Evolutionary conservation across 2,888 invertebrate genomes (phyloP).

Genomic region (Scrobipalpa atriplicella): DNA sequence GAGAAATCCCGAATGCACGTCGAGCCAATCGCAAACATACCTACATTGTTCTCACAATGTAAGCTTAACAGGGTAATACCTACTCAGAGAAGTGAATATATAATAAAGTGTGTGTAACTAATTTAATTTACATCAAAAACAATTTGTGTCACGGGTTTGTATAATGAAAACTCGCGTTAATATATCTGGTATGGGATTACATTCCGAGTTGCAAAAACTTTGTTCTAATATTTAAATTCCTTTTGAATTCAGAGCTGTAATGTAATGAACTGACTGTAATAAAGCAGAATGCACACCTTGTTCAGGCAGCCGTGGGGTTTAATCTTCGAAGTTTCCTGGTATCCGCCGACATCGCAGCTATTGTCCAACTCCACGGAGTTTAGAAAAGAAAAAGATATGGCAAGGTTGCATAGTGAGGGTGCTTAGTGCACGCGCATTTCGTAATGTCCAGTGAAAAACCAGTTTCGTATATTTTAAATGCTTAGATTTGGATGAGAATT

Average conservation of each 20-base stretch:
- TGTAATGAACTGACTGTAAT: background rate
- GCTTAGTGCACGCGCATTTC: too few species aligned
- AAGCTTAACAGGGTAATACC: background rate
- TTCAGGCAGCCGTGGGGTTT: slow-evolving; percentile 16
- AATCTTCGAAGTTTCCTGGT: slow-evolving; percentile 27
- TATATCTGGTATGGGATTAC: too few species aligned
- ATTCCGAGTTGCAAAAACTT: background rate
- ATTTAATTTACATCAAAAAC: too few species aligned
- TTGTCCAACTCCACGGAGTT: background rate
- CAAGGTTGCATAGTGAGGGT: too few species aligned
- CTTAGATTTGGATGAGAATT: too few species aligned
- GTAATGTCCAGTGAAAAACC: too few species aligned
- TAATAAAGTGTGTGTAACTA: too few species aligned
- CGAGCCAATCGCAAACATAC: background rate
- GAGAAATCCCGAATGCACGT: background rate
- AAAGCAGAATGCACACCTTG: background rate
- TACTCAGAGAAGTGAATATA: background rate
- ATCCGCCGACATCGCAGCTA: slow-evolving; percentile 32
- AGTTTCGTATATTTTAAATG: too few species aligned
- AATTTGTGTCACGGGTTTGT: too few species aligned
- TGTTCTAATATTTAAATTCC: background rate
- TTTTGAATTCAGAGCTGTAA: background rate
- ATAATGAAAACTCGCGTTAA: too few species aligned
- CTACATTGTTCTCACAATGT: background rate
- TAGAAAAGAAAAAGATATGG: background rate